Percentiles rank a stretch among this genome's conserved stretches.
Evolutionary conservation across 2,113 vertebrate species (phyloP).

Genomic region (Leucosticte australis): DNA sequence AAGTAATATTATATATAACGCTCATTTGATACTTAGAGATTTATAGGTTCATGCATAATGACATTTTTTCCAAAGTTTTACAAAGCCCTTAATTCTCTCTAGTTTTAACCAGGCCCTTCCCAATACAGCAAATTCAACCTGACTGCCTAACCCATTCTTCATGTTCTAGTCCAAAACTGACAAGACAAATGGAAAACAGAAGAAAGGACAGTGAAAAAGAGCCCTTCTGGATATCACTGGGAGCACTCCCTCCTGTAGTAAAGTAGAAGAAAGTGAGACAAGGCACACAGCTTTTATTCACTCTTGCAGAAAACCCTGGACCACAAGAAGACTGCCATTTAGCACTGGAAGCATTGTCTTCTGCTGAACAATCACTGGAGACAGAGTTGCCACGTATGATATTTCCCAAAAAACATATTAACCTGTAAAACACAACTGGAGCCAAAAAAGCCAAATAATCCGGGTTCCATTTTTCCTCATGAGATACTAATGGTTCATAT

Average conservation of each 20-base stretch:
- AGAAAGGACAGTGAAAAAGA: background rate
- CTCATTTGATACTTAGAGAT: background rate
- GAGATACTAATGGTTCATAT: background rate
- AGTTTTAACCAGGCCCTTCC: background rate
- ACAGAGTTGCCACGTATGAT: background rate
- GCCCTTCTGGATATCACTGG: background rate
- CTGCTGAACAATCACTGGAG: background rate
- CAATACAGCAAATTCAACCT: background rate
- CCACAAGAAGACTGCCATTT: background rate
- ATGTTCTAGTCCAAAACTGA: background rate
- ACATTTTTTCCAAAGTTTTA: background rate
- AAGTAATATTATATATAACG: background rate
- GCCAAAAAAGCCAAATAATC: background rate
- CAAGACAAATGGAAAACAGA: conserved; percentile 11
- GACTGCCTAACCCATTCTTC: background rate
- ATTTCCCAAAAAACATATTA: background rate
- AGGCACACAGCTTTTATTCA: background rate
- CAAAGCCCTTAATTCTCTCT: background rate
- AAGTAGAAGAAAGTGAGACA: background rate
- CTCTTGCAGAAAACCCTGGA: background rate
- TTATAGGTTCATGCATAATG: background rate
- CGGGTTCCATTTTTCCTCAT: background rate
- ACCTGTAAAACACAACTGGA: background rate
- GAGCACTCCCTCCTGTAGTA: background rate
- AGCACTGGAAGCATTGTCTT: background rate